Percentiles rank a stretch among this genome's conserved stretches.
phyloP scores from a whole-genome alignment of 2,113 vertebrate species.

The Pteruthius melanotis region DNA sequence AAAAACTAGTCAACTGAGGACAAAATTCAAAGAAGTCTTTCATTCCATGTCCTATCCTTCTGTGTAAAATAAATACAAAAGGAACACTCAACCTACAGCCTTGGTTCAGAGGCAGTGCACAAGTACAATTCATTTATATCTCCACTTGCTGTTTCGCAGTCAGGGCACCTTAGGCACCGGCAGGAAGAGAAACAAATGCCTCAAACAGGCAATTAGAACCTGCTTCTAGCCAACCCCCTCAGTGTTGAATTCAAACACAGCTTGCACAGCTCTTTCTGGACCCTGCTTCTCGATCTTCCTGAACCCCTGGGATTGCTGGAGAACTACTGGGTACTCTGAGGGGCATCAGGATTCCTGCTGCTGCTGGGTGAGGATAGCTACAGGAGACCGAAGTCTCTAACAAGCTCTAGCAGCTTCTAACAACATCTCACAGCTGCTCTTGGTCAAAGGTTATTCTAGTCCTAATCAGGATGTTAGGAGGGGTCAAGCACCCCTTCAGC shows the following conservation, averaged over 20 bases:
- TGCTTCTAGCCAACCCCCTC: background rate
- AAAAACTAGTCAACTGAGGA: background rate
- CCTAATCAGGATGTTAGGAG: background rate
- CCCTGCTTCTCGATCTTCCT: background rate
- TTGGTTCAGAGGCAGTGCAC: background rate
- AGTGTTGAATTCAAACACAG: background rate
- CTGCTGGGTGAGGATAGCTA: background rate
- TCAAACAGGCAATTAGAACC: background rate
- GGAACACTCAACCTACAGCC: background rate
- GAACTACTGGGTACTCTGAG: background rate
- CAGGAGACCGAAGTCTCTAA: background rate
- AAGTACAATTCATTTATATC: background rate
- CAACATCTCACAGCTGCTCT: background rate
- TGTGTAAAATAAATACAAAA: background rate
- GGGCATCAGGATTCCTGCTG: background rate
- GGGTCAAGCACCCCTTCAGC: background rate
- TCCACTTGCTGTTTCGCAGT: background rate
- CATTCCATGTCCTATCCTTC: background rate
- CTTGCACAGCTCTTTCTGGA: background rate
- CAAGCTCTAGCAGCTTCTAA: background rate
- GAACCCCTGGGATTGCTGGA: background rate
- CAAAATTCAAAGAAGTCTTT: constrained; percentile 11
- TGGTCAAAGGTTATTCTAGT: background rate
- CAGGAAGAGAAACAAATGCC: background rate
- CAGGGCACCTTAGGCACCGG: background rate